These are phyloP conservation scores for Pseudopipra pipra DNA, from an alignment of 2,113 vertebrate genomes.

Conservation along the genomic window DNA sequence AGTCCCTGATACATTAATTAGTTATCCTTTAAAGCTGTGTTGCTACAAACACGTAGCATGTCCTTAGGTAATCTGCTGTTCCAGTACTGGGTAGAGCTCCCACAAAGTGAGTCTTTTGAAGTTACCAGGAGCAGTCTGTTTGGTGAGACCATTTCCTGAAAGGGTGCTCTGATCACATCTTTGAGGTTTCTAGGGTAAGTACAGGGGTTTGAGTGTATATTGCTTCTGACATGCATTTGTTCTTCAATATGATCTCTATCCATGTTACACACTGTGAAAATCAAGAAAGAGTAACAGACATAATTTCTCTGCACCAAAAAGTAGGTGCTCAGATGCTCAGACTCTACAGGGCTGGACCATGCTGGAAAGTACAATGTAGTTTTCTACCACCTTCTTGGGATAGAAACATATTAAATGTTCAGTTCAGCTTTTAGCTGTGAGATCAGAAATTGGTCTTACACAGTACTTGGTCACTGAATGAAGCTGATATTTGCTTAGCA, in stretches of 20 bases:
- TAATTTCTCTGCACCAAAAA: not conserved
- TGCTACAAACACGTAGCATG: not conserved
- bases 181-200: not conserved
- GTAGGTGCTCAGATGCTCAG: not conserved
- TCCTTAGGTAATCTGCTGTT: not conserved
- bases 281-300: not conserved
- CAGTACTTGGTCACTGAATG: not conserved
- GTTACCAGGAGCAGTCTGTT: not conserved
- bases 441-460: not conserved
- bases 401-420: not conserved
- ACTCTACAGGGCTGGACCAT: not conserved
- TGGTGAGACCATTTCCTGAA: not conserved
- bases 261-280: not conserved
- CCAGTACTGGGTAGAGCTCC: not conserved
- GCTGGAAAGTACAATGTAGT: not conserved
- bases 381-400: not conserved
- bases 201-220: not conserved
- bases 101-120: not conserved
- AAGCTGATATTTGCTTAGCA: not conserved
- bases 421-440: not conserved
- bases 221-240: not conserved
- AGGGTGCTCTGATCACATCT: not conserved
- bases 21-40: not conserved
- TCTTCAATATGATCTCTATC: not conserved
- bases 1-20: not conserved